Conservation (phyloP, 2,797 vertebrate species). For the Telmatherina bonti region DNA sequence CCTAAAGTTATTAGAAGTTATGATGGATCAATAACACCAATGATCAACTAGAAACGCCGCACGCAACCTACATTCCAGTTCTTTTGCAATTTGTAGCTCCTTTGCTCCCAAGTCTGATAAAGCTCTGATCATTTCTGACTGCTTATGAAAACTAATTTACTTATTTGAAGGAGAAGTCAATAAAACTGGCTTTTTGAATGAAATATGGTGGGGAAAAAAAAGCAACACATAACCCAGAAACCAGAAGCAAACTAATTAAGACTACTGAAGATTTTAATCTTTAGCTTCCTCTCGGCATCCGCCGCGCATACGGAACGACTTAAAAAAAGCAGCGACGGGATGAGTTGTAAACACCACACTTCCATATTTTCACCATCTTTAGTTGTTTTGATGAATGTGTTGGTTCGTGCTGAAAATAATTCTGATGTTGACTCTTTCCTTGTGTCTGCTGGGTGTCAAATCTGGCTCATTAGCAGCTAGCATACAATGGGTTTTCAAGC, state of each 20-base stretch:
- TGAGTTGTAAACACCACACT: slow-evolving; percentile 9
- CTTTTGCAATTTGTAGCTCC: too few species aligned
- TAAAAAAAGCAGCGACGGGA: not conserved
- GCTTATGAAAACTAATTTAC: too few species aligned
- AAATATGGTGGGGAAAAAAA: not conserved
- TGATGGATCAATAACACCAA: not conserved
- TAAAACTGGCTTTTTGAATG: not conserved
- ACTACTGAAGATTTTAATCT: slow-evolving; percentile 13
- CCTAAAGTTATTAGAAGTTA: too few species aligned
- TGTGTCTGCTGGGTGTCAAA: slow-evolving; percentile 14
- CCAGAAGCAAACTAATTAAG: slow-evolving; percentile 31
- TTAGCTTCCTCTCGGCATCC: slow-evolving; percentile 4
- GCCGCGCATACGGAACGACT: not conserved
- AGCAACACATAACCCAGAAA: not conserved
- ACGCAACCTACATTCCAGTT: not conserved
- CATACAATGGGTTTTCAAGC: slow-evolving; percentile 4
- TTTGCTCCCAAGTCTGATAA: too few species aligned
- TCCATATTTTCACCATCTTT: not conserved
- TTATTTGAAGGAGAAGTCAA: slow-evolving; percentile 1
- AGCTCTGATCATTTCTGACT: too few species aligned
- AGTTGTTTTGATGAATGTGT: slow-evolving; percentile 5
- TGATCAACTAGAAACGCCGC: not conserved
- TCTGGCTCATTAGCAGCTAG: slow-evolving; percentile 20
- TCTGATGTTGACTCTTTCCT: not conserved
- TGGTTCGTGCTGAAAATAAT: slow-evolving; percentile 7